Evolutionary conservation across 2,113 vertebrate species (phyloP).

Genomic region (Cochlearius cochlearius): DNA sequence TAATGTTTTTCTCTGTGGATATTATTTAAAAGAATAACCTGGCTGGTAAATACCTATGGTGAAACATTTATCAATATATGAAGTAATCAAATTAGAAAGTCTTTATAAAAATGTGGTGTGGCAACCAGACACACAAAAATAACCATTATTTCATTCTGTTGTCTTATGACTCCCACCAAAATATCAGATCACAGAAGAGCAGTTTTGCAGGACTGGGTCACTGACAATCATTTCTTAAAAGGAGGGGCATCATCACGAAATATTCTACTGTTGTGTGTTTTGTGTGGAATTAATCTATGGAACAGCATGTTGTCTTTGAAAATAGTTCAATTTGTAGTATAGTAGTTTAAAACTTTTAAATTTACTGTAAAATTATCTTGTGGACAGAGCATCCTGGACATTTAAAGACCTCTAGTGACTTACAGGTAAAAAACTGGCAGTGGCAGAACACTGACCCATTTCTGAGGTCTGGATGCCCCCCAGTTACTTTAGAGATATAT

Average conservation of each 20-base stretch:
- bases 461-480: neutral
- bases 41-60: neutral
- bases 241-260: neutral
- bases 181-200: neutral
- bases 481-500: neutral
- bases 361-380: neutral
- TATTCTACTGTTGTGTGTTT: neutral
- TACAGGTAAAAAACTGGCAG: neutral
- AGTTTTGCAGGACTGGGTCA: neutral
- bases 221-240: neutral
- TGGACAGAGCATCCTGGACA: neutral
- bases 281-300: neutral
- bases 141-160: neutral
- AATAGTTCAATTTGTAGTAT: neutral
- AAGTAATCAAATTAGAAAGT: neutral
- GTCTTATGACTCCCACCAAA: neutral
- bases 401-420: neutral
- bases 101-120: neutral
- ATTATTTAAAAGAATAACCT: constrained; percentile 3
- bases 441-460: neutral
- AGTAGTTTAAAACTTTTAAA: neutral
- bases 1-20: neutral
- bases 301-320: neutral
- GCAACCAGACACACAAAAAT: neutral
- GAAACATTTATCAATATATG: neutral